Evolutionary conservation across 2,113 vertebrate species (phyloP).

Genomic region (Austrofundulus limnaeus): DNA sequence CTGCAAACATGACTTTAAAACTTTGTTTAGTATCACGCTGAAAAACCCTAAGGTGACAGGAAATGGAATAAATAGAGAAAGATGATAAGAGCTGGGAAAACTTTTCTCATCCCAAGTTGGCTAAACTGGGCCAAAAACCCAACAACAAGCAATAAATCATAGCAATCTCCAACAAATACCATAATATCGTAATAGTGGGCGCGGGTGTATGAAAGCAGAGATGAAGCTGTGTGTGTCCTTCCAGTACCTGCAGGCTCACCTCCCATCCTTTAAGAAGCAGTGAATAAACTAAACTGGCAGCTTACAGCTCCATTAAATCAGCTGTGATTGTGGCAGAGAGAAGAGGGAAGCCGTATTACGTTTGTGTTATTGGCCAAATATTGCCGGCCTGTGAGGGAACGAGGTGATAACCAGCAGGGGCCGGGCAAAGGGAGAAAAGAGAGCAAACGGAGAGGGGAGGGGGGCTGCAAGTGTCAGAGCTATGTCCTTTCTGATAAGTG

Average conservation of each 20-base stretch:
- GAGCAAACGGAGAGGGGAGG: slow-evolving; percentile 31
- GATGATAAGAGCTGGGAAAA: slow-evolving; percentile 51
- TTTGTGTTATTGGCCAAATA: slow-evolving; percentile 68
- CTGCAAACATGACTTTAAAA: slow-evolving; percentile 32
- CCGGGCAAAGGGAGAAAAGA: slow-evolving; percentile 65
- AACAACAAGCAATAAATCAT: slow-evolving; percentile 61
- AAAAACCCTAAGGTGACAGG: slow-evolving; percentile 28
- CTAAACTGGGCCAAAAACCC: slow-evolving; percentile 56
- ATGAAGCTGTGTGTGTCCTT: slow-evolving; percentile 46
- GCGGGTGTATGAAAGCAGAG: slow-evolving; percentile 27
- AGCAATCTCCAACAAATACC: slow-evolving; percentile 57
- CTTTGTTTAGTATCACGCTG: slow-evolving; percentile 22
- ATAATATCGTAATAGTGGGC: slow-evolving; percentile 45
- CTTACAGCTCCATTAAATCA: slow-evolving; percentile 68
- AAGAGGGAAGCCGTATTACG: slow-evolving; percentile 57
- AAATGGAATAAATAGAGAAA: slow-evolving; percentile 46
- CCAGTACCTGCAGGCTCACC: slow-evolving; percentile 42
- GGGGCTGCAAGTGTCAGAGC: slow-evolving; percentile 56
- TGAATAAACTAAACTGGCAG: slow-evolving; percentile 57
- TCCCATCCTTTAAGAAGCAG: slow-evolving; percentile 39
- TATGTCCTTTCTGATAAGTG: slow-evolving; percentile 81
- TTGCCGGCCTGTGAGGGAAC: slow-evolving; percentile 52
- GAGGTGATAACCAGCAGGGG: slow-evolving; percentile 51
- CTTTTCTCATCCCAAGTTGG: slow-evolving; percentile 53
- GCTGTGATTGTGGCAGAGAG: slow-evolving; percentile 40